Evolutionary conservation across 2,113 vertebrate species (phyloP), one percentile per base, ranked within the genome.

Genomic region (Ptilonorhynchus violaceus): DNA sequence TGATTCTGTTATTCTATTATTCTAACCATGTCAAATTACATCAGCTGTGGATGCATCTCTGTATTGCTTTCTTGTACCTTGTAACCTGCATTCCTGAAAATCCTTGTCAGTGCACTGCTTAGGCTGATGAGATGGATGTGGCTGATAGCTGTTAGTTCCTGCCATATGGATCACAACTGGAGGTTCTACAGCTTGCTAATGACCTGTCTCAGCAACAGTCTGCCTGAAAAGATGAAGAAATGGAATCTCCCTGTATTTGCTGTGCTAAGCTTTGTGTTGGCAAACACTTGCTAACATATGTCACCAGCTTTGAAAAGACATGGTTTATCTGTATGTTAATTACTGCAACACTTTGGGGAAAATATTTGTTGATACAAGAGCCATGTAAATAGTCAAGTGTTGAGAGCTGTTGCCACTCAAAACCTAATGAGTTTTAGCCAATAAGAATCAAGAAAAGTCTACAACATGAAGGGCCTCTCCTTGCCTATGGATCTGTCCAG

Each of bases 291-390:
- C 55, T 92, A 96, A 88, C 93, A 92, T 91, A 88, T 96, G 96
- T 90, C 96, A 94, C 52, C 68, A 85, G 85, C 88, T 96, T 97
- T 96, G 85, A 93, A 94, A 95, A 96, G 52, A 74, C 74, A 49
- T 46, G 37, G 42, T 94, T 96, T 97, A 93, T 96, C 95, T 95
- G 86, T 93, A 91, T 95, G 93, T 88, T 96, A 97, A 96, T 97
- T 96, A 90, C 88, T 93, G 62, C 33, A 88, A 79, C 90, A 83
- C 88, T 79, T 91, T 68, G 58, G 72, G 86, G 83, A 87, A 96
- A 96, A 96, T 96, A 93, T 93, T 92, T 96, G 75, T 88, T 95
- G 89, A 87, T 93, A 68, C 28, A 88, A 93, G 90, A 92, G 41
- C 78, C 93, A 52, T 85, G 88, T 90, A 97, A 95, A 96, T 47